Evolutionary conservation across 2,888 invertebrate species (phyloP), one percentile per base, ranked within the genome.

Genomic region (Cactoblastis cactorum): DNA sequence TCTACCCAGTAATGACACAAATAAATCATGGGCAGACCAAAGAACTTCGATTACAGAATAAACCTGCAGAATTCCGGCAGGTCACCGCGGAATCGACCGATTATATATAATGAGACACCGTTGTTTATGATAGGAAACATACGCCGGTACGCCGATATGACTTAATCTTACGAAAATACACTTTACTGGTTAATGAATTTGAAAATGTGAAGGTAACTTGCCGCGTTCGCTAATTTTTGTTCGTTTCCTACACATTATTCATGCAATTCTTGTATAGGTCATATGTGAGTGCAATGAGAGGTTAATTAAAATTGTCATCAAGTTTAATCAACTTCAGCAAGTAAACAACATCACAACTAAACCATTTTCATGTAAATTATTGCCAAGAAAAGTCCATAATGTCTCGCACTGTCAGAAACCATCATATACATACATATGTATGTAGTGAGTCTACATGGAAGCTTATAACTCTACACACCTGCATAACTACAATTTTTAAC

Each of bases 11-110:
- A 32, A 32, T 2, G 2, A 32, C 2, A 9, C 2, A 11, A 8
- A 35, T 1, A 15, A 35, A 15, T 35, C 35, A 35, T 1, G n/a
- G 15, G 1, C 3, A 12, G 6, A 43, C 43, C 43, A 43, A 28
- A 28, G 43, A 43, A 43, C 43, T 43, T 28, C 1, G 22, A 39
- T 14, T 43, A 43, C 24, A 8, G 19, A 28, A 28, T 15, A 15
- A 43, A 18, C 12, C 8, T 1, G 24, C 43, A 14, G 24, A 28
- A 43, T 43, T 24, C 43, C 43, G 43, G 43, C 43, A 43, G 41
- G 41, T 41, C 41, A 39, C 14, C 17, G 18, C 15, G 43, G 43
- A 43, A 43, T 43, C 17, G 11, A 17, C 15, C 24, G 8, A 43
- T 43, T 32, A 43, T 28, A 28, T 15, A 11, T 17, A 28, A 14